These are phyloP conservation scores for Drosophila demipolita DNA, from an alignment of 2,888 invertebrate species.

Conservation along the genomic window DNA sequence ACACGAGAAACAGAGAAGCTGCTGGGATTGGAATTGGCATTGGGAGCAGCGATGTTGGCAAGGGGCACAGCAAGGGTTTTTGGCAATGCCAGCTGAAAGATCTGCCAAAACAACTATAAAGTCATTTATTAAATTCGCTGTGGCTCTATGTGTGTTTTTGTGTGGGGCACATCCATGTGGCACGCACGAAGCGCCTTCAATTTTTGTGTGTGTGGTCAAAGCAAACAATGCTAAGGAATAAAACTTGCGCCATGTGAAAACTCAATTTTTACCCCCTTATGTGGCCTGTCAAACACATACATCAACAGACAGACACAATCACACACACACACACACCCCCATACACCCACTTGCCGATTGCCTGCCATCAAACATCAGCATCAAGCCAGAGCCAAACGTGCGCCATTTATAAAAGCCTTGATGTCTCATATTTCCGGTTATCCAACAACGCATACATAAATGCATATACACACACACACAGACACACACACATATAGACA, in stretches of 20 bases:
- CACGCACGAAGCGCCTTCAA: constrained; percentile 45
- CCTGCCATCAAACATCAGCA: constrained; percentile 72
- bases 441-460: constrained; percentile 53
- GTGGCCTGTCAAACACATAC: constrained; percentile 78
- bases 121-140: constrained; percentile 79
- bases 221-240: constrained; percentile 63
- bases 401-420: constrained; percentile 81
- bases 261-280: constrained; percentile 81
- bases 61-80: constrained; percentile 61
- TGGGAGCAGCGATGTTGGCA: not conserved
- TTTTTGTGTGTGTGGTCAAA: constrained; percentile 39
- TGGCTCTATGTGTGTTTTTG: constrained; percentile 14
- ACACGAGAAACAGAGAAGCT: constrained; percentile 31
- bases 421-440: constrained; percentile 82
- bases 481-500: constrained; percentile 11
- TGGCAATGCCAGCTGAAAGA: constrained; percentile 21
- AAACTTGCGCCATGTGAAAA: constrained; percentile 69
- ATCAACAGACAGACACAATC: constrained; percentile 47
- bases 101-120: constrained; percentile 73
- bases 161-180: constrained; percentile 51
- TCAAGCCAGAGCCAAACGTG: constrained; percentile 54
- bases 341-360: constrained; percentile 16
- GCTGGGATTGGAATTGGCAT: not conserved
- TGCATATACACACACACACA: constrained; percentile 23
- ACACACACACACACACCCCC: not conserved